Evolutionary conservation across 2,888 invertebrate species (phyloP).

Genomic region (Cataglyphis rosenhaueri): DNA sequence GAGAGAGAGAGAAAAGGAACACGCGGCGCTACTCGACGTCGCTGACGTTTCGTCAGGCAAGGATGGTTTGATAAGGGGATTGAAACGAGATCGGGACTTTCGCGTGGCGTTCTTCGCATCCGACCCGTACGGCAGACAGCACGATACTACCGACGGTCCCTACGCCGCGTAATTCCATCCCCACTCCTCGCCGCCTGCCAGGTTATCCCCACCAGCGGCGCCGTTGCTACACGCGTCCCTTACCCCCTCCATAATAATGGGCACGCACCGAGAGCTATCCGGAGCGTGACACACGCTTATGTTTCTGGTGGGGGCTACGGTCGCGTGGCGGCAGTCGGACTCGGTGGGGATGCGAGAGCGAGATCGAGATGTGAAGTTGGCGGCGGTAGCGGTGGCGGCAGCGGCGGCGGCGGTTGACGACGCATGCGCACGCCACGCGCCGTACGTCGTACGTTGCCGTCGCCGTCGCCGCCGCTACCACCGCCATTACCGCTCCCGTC

Average conservation of each 20-base stretch:
- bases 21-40: conserved; percentile 27
- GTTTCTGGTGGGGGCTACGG: conserved; percentile 79
- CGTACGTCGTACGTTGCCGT: conserved; percentile 47
- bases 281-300: conserved; percentile 83
- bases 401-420: conserved; percentile 9
- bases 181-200: conserved; percentile 67
- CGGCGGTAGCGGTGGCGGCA: not conserved
- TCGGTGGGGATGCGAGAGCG: conserved; percentile 62
- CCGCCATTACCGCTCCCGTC: not conserved
- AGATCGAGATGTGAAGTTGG: conserved; percentile 20
- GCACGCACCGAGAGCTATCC: conserved; percentile 81
- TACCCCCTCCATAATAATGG: conserved; percentile 78
- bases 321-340: conserved; percentile 82
- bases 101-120: conserved; percentile 65
- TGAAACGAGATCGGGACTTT: conserved; percentile 20
- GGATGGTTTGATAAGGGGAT: conserved; percentile 18
- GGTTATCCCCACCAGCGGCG: conserved; percentile 62
- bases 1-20: conserved; percentile 3
- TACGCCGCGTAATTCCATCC: conserved; percentile 72
- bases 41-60: conserved; percentile 30
- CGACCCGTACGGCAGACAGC: conserved; percentile 80
- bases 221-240: conserved; percentile 81
- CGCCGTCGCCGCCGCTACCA: conserved; percentile 16
- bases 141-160: conserved; percentile 81
- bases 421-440: conserved; percentile 61